Base-by-base conservation (phyloP, 2,888 invertebrate species). In the Rhorus exstirpatorius region DNA sequence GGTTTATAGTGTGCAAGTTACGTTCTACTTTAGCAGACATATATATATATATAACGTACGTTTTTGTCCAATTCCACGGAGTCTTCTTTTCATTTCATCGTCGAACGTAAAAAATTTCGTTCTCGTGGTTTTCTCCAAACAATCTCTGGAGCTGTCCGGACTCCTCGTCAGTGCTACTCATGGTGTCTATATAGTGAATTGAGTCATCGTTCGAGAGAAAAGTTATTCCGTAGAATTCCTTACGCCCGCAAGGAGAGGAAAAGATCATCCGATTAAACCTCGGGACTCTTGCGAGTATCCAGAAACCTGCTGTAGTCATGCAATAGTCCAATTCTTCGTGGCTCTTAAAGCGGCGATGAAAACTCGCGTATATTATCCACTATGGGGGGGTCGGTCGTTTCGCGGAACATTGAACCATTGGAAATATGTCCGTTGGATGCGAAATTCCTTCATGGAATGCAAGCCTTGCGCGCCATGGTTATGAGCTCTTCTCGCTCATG, bases 381-480 rank as follows among this genome's bases (percentile, higher is more conserved):
- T 35, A 19, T 63, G 31, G 2, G 38, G 10, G 38, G 10, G 1
- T 38, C 8, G 4, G 38, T 70, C 61, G 70, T 70, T 78, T 78
- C 63, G 61, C 53, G 70, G 51, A n/a, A 70, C 77, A 70, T 78
- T 78, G 70, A 78, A 78, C 70, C 61, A 78, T 78, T 53, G 61
- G 53, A 70, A 61, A 51, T 8, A 38, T 14, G 51, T 14, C 10
- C 38, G 49, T 14, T 61, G 41, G 49, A 77, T 53, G 61, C 41
- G 51, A n/a, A 53, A 61, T 38, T 17, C 61, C 21, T 51, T 61
- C 41, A 26, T 21, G 60, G 60, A 68, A 76, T 76, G 60, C 41
- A 21, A 49, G 14, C 38, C 55, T 10, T 46, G n/a, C 38, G 14
- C 19, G 24, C 2, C 17, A 17, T 31, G 7, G 8, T 41, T 19